Evolutionary conservation across 2,888 invertebrate genomes (phyloP), one percentile per base, ranked within the genome.

Genomic region (Drosophila rellima): DNA sequence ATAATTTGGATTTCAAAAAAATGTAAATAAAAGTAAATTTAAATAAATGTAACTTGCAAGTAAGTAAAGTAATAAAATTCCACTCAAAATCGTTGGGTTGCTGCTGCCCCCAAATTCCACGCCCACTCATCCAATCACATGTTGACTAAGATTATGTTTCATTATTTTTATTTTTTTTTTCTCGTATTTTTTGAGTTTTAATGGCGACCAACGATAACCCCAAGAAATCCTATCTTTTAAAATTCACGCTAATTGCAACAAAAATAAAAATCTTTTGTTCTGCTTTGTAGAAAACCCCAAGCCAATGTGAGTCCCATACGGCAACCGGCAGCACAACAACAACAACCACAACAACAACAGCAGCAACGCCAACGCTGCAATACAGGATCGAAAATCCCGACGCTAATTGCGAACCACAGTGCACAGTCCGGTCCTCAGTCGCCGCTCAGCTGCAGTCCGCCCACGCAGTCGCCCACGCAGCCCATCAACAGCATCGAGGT

Each of bases 251-350:
- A 79, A 82, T 85, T 75, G 54, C 48, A 26, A 40, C 48, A 26
- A 40, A 31, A 52, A 54, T 31, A 33, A 13, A 13, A 0, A n/a
- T 35, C n/a, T 48, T 29, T 40, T 23, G 54, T 60, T 54, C 1
- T 35, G 0, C 6, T 23, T 93, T 93, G 35, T 92, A 95, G 95
- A 94, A 95, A 95, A 94, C 92, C 92, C 88, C 92, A 92, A 89
- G 94, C 94, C 93, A 92, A 91, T 90, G 91, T 91, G 86, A 92
- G 92, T 83, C 92, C 93, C 80, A 91, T 92, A 82, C 90, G 91
- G 73, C 91, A 92, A 74, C 81, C 79, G 75, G 78, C 73, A 80
- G 83, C 80, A 74, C 88, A 76, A 66, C 82, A 73, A 66, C 89
- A 74, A 60, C 89, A 78, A 48, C 86, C 83, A 59, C 80, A 77